Base-by-base conservation (phyloP, 2,888 invertebrate species). In the Pterostichus niger region DNA sequence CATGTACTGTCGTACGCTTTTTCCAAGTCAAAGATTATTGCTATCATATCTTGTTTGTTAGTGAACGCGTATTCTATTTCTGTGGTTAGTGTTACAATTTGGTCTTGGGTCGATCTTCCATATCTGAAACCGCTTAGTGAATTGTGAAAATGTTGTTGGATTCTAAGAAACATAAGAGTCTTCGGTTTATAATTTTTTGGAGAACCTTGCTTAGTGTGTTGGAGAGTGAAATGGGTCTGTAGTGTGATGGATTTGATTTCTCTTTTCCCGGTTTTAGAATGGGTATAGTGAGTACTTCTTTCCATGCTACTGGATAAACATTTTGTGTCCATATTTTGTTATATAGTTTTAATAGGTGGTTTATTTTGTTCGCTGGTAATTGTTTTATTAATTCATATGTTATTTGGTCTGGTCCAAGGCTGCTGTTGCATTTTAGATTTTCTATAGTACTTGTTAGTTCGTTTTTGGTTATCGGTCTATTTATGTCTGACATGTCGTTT, bases 71-170 rank as follows among this genome's bases (percentile, higher is more conserved):
- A 44, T 40, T 82, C 17, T 33, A 82, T 82, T 56, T 82, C 82
- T 44, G 54, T 49, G 13, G 40, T 52, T 75, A 73, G 17, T 0
- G 17, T 35, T 40, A 73, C 2, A 33, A 82, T 73, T 46, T 73
- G 73, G 52, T 82, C 82, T 7, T 24, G 52, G 7, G 59, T 75
- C 40, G 75, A 75, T 46, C 82, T 35, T 2, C 49, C 59, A 11
- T 40, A 24, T 56, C 82, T 73, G 35, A 81, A 73, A 24, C 81
- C 81, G 24, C 73, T 73, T 79, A 64, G 64, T n/a, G 49, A 6
- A 11, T 40, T 24, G 46, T 79, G 33, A 79, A 3, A 6, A 79
- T 46, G 35, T 79, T 79, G 6, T 64, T 79, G 13, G 61, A 33
- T 64, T 80, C 80, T 40, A 80, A n/a, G 33, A 10, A 80, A 49